Evolutionary conservation across 2,113 vertebrate genomes (phyloP).

Genomic region (Ceyx melanurus): DNA sequence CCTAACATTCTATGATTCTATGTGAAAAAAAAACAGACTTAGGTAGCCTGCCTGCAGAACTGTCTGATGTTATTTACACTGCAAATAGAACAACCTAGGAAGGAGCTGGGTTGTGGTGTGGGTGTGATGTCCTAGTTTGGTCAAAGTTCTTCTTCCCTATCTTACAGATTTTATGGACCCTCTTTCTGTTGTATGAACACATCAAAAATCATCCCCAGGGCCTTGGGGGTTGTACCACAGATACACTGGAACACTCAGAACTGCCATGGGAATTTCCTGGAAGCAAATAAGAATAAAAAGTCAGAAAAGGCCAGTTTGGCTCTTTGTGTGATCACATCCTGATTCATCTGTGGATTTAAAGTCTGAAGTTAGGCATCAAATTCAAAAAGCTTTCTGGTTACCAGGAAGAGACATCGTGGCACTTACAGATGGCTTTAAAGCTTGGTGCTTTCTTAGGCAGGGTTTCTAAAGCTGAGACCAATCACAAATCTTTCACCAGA

Average conservation of each 20-base stretch:
- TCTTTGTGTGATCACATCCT: neutral
- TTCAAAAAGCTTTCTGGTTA: neutral
- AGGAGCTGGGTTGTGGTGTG: neutral
- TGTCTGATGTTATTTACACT: neutral
- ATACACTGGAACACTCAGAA: neutral
- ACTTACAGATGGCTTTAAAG: neutral
- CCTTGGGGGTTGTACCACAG: neutral
- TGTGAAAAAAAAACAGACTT: neutral
- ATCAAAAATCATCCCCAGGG: neutral
- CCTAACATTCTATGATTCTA: too few species aligned
- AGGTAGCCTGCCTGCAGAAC: neutral
- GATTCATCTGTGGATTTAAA: neutral
- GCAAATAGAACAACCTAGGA: neutral
- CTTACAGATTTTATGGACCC: neutral
- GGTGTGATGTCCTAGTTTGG: neutral
- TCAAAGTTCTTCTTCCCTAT: neutral
- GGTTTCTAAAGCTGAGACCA: neutral
- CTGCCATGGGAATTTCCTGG: neutral
- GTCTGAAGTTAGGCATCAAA: neutral
- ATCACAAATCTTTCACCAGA: neutral
- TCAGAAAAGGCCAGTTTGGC: neutral
- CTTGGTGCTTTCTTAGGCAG: neutral
- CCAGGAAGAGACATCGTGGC: neutral
- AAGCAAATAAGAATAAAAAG: neutral
- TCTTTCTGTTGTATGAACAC: neutral